Conservation (phyloP, 1,140 invertebrate species). For the Pachypsylla venusta region DNA sequence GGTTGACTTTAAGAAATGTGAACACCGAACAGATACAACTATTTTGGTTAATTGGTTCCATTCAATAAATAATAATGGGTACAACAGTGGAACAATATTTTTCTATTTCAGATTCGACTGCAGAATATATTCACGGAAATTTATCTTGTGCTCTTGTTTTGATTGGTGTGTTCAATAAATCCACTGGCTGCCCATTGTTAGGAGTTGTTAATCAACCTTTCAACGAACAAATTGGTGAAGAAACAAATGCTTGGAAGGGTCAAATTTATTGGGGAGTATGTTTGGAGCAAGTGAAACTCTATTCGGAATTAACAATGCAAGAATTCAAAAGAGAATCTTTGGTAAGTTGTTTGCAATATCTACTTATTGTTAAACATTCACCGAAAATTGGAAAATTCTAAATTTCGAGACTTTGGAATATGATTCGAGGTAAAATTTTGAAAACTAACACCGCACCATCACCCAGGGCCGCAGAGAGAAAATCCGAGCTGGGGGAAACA, state of each 20-base stretch:
- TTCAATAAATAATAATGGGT: no score
- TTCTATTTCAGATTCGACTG: conserved; percentile 63
- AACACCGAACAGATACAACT: no score
- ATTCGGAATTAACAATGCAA: neutral
- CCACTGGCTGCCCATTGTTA: conserved; percentile 58
- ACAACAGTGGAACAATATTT: no score
- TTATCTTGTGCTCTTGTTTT: conserved; percentile 78
- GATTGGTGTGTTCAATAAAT: conserved; percentile 64
- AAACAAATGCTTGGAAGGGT: conserved; percentile 6
- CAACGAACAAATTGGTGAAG: conserved; percentile 26
- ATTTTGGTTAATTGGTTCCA: no score
- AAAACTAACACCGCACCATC: neutral
- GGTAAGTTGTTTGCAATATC: neutral
- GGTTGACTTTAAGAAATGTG: no score
- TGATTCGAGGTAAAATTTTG: neutral
- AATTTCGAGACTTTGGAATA: neutral
- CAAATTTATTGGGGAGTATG: conserved; percentile 15
- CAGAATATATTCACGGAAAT: conserved; percentile 69
- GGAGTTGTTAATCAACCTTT: conserved; percentile 87
- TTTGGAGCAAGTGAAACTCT: neutral
- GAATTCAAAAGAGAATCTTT: conserved; percentile 7
- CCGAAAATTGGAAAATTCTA: no score
- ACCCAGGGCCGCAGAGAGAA: no score
- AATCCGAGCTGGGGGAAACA: no score
- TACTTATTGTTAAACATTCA: no score